Percentiles rank a stretch among this genome's conserved stretches.
These are phyloP conservation scores for Bugulina stolonifera DNA, from an alignment of 2,888 invertebrate genomes.

Conservation along the genomic window DNA sequence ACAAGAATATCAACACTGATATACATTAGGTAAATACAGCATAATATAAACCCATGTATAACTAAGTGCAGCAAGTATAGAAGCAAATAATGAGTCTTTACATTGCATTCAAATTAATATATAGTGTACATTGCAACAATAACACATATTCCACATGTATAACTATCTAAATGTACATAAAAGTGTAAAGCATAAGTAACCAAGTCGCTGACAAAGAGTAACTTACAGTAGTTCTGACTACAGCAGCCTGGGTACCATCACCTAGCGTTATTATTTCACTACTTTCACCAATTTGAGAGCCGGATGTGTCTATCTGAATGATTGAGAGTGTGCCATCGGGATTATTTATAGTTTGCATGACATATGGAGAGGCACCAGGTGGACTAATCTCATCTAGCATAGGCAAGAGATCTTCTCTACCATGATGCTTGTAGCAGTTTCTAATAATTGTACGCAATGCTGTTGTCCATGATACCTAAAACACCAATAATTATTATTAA, in stretches of 20 bases:
- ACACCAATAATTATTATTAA: slow-evolving; percentile 29
- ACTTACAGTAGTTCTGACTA: slow-evolving; percentile 62
- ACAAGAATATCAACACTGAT: too few relatives aligned
- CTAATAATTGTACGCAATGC: slow-evolving; percentile 91
- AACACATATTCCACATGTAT: too few relatives aligned
- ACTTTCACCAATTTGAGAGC: slow-evolving; percentile 29
- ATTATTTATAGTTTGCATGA: slow-evolving; percentile 90
- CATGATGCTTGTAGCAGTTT: slow-evolving; percentile 96
- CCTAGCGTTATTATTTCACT: slow-evolving; percentile 76
- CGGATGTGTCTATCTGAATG: slow-evolving; percentile 65
- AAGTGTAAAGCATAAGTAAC: too few relatives aligned
- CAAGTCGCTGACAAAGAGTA: too few relatives aligned
- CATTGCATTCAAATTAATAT: too few relatives aligned
- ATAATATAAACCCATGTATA: too few relatives aligned
- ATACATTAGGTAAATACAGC: too few relatives aligned
- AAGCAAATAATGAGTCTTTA: too few relatives aligned
- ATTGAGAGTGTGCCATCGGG: slow-evolving; percentile 93
- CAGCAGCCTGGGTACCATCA: slow-evolving; percentile 91
- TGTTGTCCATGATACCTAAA: slow-evolving; percentile 94
- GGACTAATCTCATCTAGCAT: slow-evolving; percentile 82
- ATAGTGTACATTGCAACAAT: too few relatives aligned
- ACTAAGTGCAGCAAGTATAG: too few relatives aligned
- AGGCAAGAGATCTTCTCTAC: slow-evolving; percentile 86
- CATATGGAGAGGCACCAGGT: slow-evolving; percentile 41
- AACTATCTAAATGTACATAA: too few relatives aligned